Evolutionary conservation across 1,140 invertebrate species (phyloP), one percentile per base, ranked within the genome.

Genomic region (Aphis craccivora): DNA sequence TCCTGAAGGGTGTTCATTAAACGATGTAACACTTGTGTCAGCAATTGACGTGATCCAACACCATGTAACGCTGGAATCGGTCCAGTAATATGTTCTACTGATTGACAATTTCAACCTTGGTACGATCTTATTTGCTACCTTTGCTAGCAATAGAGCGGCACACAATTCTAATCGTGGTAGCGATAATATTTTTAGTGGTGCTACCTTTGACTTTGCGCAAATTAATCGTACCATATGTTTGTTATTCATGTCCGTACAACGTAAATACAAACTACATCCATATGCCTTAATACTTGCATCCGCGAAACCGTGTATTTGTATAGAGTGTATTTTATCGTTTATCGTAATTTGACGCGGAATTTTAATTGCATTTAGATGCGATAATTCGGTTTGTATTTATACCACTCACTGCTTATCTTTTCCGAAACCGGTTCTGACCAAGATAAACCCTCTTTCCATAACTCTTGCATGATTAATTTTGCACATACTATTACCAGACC

Each of bases 221-320:
- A 76, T 76, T 76, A 76, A 76, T 35, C 14, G 30, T 20, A 20
- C 2, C 3, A 0, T 35, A 76, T 76, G 67, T 35, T 76, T 76
- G 30, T 35, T 35, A 35, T 83, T 22, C 35, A 35, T 35, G 6
- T 83, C 20, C 35, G 37, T 37, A 83, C 81, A 83, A 37, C 81
- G n/a, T 83, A 83, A 83, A 83, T 83, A 83, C 35, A 83, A 37
- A 83, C 81, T 40, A 83, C 81, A 83, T 23, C 81, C 37, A 22
- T 40, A 83, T 83, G 81, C 81, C 35, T 37, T 22, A 37, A 83
- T 83, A 37, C 81, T 83, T 37, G 35, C 81, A 6, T 83, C 81
- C 35, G 81, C n/a, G 81, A 83, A 83, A 22, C 81, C 81, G 20
- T 83, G 81, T 22, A 83, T 37, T 83, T 83, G 81, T 22, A 83